phyloP scores from a whole-genome alignment of 2,888 invertebrate genomes.

The Amphipyra berbera region DNA sequence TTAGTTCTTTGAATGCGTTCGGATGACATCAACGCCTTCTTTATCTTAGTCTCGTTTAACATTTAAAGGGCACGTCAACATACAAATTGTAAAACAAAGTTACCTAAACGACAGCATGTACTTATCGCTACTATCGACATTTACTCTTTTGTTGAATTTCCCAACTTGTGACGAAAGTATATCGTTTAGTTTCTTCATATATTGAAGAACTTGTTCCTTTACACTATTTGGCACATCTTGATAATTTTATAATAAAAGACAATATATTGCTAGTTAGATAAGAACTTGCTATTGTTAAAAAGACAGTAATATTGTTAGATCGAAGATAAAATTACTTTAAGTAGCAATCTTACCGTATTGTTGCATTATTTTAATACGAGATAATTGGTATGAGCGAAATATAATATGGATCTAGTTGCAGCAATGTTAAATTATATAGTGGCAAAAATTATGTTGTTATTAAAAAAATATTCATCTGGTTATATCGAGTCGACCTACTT shows the following conservation, averaged over 20 bases:
- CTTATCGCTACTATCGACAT: no score
- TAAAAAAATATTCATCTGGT: conserved; percentile 10
- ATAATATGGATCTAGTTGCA: conserved; percentile 13
- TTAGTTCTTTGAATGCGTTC: conserved; percentile 3
- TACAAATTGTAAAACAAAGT: conserved; percentile 14
- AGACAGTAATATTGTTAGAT: conserved; percentile 25
- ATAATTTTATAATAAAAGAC: conserved; percentile 25
- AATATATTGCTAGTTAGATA: conserved; percentile 18
- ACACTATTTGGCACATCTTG: conserved; percentile 42
- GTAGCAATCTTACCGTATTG: conserved; percentile 24
- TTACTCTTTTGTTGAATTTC: not conserved
- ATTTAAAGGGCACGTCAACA: conserved; percentile 21
- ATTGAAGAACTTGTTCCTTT: conserved; percentile 23
- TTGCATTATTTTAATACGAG: conserved; percentile 28
- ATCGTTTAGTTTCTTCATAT: conserved; percentile 4
- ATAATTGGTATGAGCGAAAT: conserved; percentile 39
- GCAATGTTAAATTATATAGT: conserved; percentile 43
- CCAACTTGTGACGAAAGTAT: conserved; percentile 13
- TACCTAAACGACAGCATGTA: not conserved
- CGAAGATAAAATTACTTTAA: conserved; percentile 38
- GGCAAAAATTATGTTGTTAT: conserved; percentile 29
- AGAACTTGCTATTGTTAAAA: conserved; percentile 25
- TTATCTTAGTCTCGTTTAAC: conserved; percentile 4
- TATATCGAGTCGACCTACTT: conserved; percentile 15
- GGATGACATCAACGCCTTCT: conserved; percentile 40